Conservation (phyloP, 2,888 invertebrate genomes). For the Rhagophthalmus giganteus region DNA sequence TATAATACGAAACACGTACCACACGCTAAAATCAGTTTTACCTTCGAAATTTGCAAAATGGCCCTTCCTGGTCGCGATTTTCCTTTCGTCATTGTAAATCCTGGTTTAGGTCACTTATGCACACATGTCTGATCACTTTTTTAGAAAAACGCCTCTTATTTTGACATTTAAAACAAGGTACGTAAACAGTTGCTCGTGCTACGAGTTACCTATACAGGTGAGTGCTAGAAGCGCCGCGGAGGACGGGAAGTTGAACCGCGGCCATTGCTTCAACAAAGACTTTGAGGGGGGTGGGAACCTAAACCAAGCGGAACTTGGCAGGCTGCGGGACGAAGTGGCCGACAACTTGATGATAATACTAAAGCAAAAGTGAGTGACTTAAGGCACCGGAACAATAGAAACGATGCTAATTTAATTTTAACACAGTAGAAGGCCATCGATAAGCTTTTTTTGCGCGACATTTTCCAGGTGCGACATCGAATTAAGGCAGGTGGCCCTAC, state of each 20-base stretch:
- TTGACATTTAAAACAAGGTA: slow-evolving; percentile 37
- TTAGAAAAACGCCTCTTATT: slow-evolving; percentile 46
- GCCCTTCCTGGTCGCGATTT: slow-evolving; percentile 64
- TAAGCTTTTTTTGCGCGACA: not conserved
- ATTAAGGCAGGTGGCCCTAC: slow-evolving; percentile 10
- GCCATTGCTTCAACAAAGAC: slow-evolving; percentile 38
- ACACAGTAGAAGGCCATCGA: slow-evolving; percentile 2
- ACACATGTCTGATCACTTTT: slow-evolving; percentile 46
- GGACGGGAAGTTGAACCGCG: slow-evolving; percentile 54
- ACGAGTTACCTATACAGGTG: slow-evolving; percentile 37
- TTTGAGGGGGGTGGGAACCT: slow-evolving; percentile 33
- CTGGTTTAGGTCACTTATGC: slow-evolving; percentile 52
- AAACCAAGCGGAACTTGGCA: slow-evolving; percentile 35
- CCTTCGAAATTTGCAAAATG: slow-evolving; percentile 77
- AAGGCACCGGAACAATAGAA: slow-evolving; percentile 38
- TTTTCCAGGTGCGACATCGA: slow-evolving; percentile 1
- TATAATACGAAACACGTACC: slow-evolving; percentile 4
- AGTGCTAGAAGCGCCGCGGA: slow-evolving; percentile 44
- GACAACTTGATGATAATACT: slow-evolving; percentile 19
- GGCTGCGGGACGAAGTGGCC: slow-evolving; percentile 7
- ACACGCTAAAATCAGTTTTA: slow-evolving; percentile 51
- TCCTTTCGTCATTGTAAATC: slow-evolving; percentile 61
- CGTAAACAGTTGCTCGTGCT: slow-evolving; percentile 29
- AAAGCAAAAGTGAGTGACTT: slow-evolving; percentile 32
- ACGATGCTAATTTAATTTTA: slow-evolving; percentile 21